A percentile compares a stretch with the other conserved stretches of the same genome.
Conservation (phyloP, 2,888 invertebrate species). For the Argyresthia albistria region DNA sequence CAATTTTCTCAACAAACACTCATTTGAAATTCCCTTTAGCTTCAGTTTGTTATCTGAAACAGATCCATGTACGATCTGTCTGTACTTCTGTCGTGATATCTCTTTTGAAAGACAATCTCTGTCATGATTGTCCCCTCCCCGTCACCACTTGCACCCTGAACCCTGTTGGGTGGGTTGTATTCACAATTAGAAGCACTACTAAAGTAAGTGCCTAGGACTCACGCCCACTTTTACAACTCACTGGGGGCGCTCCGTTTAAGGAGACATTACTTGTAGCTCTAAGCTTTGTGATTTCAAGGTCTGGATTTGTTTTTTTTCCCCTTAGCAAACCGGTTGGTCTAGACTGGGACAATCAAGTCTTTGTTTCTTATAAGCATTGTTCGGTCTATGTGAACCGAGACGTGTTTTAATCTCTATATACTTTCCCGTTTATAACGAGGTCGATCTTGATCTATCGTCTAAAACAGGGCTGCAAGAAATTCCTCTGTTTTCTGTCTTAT, state of each 20-base stretch:
- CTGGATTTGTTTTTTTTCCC: too few relatives aligned
- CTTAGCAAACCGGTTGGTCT: too few relatives aligned
- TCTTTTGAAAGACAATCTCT: background rate
- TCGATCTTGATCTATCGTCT: too few relatives aligned
- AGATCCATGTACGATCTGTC: background rate
- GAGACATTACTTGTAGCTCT: background rate
- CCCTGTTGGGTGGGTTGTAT: slow-evolving; percentile 11
- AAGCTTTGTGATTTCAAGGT: too few relatives aligned
- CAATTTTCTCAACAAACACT: slow-evolving; percentile 3
- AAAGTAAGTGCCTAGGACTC: slow-evolving; percentile 31
- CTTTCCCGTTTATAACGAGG: too few relatives aligned
- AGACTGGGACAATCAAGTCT: too few relatives aligned
- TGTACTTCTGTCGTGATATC: background rate
- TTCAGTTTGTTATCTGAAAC: background rate
- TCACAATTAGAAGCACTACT: slow-evolving; percentile 38
- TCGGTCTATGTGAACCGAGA: too few relatives aligned
- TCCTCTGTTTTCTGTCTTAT: too few relatives aligned
- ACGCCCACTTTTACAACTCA: slow-evolving; percentile 33
- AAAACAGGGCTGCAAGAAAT: too few relatives aligned
- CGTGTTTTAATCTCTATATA: too few relatives aligned
- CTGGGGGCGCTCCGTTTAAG: slow-evolving; percentile 6
- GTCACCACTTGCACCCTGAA: background rate
- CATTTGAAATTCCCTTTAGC: background rate
- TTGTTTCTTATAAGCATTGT: too few relatives aligned
- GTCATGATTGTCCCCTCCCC: background rate